Conservation (phyloP, 1,140 invertebrate species). For the Cotesia glomerata region DNA sequence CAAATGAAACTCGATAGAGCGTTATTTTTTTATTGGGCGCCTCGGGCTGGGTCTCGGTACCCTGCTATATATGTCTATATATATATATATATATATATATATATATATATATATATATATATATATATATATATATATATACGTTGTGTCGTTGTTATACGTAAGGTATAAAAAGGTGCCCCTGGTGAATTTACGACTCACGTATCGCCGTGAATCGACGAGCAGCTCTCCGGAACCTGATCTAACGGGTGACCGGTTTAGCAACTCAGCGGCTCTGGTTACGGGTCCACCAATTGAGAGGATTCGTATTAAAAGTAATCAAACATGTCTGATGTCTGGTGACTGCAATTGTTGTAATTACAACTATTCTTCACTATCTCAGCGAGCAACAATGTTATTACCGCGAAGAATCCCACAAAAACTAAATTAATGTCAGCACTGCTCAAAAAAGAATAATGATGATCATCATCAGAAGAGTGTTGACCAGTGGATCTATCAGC, state of each 20-base stretch:
- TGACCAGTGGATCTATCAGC: too few species aligned
- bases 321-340: neutral
- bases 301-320: conserved; percentile 39
- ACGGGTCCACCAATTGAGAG: conserved; percentile 7
- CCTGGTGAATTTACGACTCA: conserved; percentile 50
- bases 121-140: too few species aligned
- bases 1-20: conserved; percentile 51
- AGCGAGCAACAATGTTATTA: conserved; percentile 44
- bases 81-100: too few species aligned
- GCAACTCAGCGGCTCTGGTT: neutral
- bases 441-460: too few species aligned
- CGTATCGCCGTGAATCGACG: conserved; percentile 11
- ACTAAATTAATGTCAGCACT: conserved; percentile 31
- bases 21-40: conserved; percentile 18
- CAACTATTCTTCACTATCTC: too few species aligned
- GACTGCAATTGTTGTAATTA: neutral
- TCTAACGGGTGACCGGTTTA: conserved; percentile 26
- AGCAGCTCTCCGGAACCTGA: conserved; percentile 25
- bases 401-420: conserved; percentile 39
- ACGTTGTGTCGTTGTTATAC: conserved; percentile 23
- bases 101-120: too few species aligned
- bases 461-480: too few species aligned
- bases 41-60: neutral
- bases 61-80: neutral
- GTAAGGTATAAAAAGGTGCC: conserved; percentile 28